Percentiles rank a stretch among this genome's conserved stretches.
Conservation (phyloP, 2,888 invertebrate genomes). For the Phrixothrix hirtus region DNA sequence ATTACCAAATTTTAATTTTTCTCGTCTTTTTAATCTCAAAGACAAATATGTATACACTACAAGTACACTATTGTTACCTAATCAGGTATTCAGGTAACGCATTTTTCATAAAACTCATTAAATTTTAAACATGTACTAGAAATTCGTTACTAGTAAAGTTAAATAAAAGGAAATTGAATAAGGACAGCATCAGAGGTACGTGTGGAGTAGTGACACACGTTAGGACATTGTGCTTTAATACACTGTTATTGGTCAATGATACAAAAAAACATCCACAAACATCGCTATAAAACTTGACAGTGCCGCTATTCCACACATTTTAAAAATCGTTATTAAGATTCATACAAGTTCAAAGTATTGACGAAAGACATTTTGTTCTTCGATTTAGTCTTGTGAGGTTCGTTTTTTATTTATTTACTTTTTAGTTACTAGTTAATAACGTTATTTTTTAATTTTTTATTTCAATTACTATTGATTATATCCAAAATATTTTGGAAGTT, state of each 20-base stretch:
- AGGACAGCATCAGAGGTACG: not conserved
- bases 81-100: slow-evolving; percentile 12
- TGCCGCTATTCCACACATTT: slow-evolving; percentile 25
- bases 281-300: slow-evolving; percentile 26
- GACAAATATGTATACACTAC: not conserved
- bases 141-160: too few relatives aligned
- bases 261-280: slow-evolving; percentile 19
- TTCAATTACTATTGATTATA: too few relatives aligned
- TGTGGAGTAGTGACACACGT: not conserved
- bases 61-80: not conserved
- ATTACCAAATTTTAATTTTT: not conserved
- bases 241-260: slow-evolving; percentile 27
- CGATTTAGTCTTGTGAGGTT: too few relatives aligned
- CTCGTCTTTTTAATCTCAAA: not conserved
- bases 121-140: too few relatives aligned
- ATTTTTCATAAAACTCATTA: too few relatives aligned
- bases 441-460: too few relatives aligned
- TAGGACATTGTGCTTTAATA: slow-evolving; percentile 25
- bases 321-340: slow-evolving; percentile 17
- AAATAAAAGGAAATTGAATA: too few relatives aligned
- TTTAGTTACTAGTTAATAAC: too few relatives aligned
- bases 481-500: too few relatives aligned
- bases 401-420: too few relatives aligned
- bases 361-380: too few relatives aligned
- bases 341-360: too few relatives aligned